Percentiles rank a stretch among this genome's conserved stretches.
Evolutionary conservation across 2,797 vertebrate species (phyloP).

Genomic region (Notoglanidium macrostoma): DNA sequence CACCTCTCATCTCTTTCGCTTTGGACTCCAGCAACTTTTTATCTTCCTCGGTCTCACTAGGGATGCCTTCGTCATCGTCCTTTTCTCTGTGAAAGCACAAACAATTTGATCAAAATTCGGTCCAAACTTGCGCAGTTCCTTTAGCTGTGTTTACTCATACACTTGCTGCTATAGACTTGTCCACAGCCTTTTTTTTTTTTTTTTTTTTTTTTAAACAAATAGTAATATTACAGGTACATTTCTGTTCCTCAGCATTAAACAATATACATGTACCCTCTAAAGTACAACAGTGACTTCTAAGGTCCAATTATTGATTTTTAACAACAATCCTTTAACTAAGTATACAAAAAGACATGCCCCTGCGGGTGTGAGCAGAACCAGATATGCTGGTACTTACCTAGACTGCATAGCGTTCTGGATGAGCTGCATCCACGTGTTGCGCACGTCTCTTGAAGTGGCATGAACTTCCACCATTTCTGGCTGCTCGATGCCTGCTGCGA

Average conservation of each 20-base stretch:
- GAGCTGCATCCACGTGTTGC: slow-evolving; percentile 91
- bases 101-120: no score
- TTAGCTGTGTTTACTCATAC: not conserved
- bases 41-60: slow-evolving; percentile 94
- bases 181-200: not conserved
- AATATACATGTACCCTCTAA: not conserved
- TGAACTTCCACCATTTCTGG: slow-evolving; percentile 97
- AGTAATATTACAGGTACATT: not conserved
- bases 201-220: not conserved
- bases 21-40: slow-evolving; percentile 86
- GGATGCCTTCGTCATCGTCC: slow-evolving; percentile 96
- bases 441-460: slow-evolving; percentile 89
- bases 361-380: not conserved
- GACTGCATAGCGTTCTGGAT: slow-evolving; percentile 91
- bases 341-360: not conserved
- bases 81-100: slow-evolving; percentile 79
- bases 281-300: not conserved
- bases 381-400: slow-evolving; percentile 76
- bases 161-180: not conserved
- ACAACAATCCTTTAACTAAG: not conserved
- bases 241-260: not conserved
- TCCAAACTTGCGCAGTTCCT: not conserved
- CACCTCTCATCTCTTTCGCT: slow-evolving; percentile 92
- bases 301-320: not conserved
- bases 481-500: slow-evolving; percentile 84